Evolutionary conservation across 2,113 vertebrate genomes (phyloP).

Genomic region (Trinectes maculatus): DNA sequence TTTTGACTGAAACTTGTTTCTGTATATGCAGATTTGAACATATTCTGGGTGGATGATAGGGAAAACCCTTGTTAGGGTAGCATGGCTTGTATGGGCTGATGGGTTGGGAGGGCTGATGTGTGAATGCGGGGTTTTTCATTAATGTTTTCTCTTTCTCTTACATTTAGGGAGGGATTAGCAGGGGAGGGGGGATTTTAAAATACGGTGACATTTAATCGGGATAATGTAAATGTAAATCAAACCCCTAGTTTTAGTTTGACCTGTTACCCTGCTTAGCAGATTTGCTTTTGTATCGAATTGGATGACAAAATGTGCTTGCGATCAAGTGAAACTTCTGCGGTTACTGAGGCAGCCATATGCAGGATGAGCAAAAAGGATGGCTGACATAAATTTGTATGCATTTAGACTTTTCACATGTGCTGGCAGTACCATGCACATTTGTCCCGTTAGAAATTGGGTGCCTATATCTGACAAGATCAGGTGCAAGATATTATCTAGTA

Average conservation of each 20-base stretch:
- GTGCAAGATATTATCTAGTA: slow-evolving; percentile 53
- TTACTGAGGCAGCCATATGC: slow-evolving; percentile 41
- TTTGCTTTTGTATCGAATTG: slow-evolving; percentile 65
- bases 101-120: slow-evolving; percentile 14
- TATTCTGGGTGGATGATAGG: slow-evolving; percentile 19
- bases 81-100: slow-evolving; percentile 31
- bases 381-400: slow-evolving; percentile 30
- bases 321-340: slow-evolving; percentile 54
- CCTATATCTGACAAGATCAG: slow-evolving; percentile 62
- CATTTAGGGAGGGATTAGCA: slow-evolving; percentile 52
- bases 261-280: slow-evolving; percentile 60
- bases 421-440: slow-evolving; percentile 39
- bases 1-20: slow-evolving; percentile 31
- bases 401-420: slow-evolving; percentile 46
- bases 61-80: slow-evolving; percentile 31
- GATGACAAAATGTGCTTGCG: slow-evolving; percentile 65
- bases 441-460: slow-evolving; percentile 58
- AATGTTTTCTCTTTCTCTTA: slow-evolving; percentile 50
- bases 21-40: slow-evolving; percentile 48
- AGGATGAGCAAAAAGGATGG: neutral
- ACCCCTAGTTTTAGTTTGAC: slow-evolving; percentile 75
- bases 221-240: slow-evolving; percentile 74
- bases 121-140: slow-evolving; percentile 51
- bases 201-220: slow-evolving; percentile 62
- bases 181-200: slow-evolving; percentile 36